Percentiles rank a stretch among this genome's conserved stretches.
These are phyloP conservation scores for Megatriorchis doriae DNA, from an alignment of 2,113 vertebrate genomes.

Conservation along the genomic window DNA sequence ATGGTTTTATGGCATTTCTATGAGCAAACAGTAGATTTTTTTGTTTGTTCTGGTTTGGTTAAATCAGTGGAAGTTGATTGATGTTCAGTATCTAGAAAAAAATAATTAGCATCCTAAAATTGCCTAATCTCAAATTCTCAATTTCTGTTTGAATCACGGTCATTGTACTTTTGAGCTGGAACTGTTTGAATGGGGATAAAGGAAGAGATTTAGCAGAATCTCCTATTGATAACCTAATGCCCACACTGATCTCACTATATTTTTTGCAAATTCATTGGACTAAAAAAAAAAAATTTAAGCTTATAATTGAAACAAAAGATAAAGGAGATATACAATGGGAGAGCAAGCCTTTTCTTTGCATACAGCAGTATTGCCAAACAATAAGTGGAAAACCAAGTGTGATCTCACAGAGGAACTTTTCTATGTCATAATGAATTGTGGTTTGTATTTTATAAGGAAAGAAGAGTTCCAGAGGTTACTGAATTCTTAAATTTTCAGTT, in stretches of 20 bases:
- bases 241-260: background rate
- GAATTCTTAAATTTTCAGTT: background rate
- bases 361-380: background rate
- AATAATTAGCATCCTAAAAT: background rate
- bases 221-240: background rate
- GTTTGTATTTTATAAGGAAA: background rate
- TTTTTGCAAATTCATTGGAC: background rate
- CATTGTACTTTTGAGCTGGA: background rate
- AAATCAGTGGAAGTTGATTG: background rate
- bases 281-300: background rate
- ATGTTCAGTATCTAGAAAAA: background rate
- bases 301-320: background rate
- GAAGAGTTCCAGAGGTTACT: background rate
- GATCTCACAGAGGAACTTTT: background rate
- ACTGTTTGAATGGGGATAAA: background rate
- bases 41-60: background rate
- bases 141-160: background rate
- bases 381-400: background rate
- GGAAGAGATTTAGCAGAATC: background rate
- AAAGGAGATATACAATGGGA: background rate
- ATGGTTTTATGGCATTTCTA: background rate
- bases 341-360: background rate
- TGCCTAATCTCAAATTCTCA: background rate
- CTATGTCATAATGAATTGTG: background rate
- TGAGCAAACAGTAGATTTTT: background rate